These are phyloP conservation scores for Lomographa bimaculata DNA, from an alignment of 2,888 invertebrate species.

Conservation along the genomic window DNA sequence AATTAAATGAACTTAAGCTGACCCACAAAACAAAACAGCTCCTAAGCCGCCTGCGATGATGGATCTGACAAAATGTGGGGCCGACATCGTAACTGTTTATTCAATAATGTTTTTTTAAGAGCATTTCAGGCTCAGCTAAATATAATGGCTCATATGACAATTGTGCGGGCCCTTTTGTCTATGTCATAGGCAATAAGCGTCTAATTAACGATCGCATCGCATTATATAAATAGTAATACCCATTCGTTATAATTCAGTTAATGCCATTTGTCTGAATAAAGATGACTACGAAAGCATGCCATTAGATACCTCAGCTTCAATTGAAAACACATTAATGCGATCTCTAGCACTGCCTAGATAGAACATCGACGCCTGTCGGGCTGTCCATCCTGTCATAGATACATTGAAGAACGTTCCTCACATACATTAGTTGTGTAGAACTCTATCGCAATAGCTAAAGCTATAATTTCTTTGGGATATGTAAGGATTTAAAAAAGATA, in stretches of 20 bases:
- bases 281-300: slow-evolving; percentile 13
- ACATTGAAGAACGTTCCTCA: slow-evolving; percentile 16
- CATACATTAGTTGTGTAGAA: neutral
- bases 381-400: slow-evolving; percentile 23
- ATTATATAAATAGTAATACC: neutral
- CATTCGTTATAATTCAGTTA: slow-evolving; percentile 4
- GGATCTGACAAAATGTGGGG: too few relatives aligned
- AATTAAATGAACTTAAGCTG: too few relatives aligned
- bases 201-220: neutral
- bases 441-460: slow-evolving; percentile 6
- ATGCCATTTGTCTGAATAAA: slow-evolving; percentile 19
- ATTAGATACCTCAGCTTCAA: slow-evolving; percentile 16
- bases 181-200: too few relatives aligned
- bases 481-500: neutral
- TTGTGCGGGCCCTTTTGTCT: too few relatives aligned
- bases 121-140: too few relatives aligned
- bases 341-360: slow-evolving; percentile 18
- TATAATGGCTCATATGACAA: too few relatives aligned
- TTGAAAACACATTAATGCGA: slow-evolving; percentile 23
- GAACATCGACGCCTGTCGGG: slow-evolving; percentile 23
- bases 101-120: too few relatives aligned
- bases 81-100: too few relatives aligned
- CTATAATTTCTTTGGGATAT: neutral
- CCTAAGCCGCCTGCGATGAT: too few relatives aligned
- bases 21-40: too few relatives aligned